Base-by-base conservation (phyloP, 2,888 invertebrate genomes). In the Pyralis farinalis region DNA sequence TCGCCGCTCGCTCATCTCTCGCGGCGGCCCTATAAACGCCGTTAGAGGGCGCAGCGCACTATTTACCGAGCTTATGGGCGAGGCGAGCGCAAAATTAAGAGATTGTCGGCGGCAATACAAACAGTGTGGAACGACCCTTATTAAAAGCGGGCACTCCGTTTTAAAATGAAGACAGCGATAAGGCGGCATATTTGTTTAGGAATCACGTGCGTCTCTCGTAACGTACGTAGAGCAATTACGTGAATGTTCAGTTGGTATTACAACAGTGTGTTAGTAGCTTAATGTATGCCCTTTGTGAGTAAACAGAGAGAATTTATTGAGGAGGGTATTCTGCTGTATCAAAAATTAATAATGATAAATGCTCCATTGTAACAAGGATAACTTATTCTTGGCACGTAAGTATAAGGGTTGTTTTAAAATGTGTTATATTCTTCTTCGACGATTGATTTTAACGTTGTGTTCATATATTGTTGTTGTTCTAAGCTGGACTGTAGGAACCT, bases 41-140 rank as follows among this genome's bases (percentile, higher is more conserved):
- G 50, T 59, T 63, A 65, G 59, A 66, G 60, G 63, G 58, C 47
- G 51, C 53, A 12, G 47, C 46, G 52, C 55, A 74, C 64, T 77
- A 74, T 78, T 76, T 74, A 61, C 76, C 46, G 55, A 67, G 71
- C 65, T 69, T 64, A 67, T 51, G 61, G 55, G 47, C 55, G 58
- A 55, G 53, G 60, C 71, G 68, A 63, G 74, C 63, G 73, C 71
- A 57, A 84, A 84, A 85, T 85, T 83, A 83, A 84, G 84, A 80
- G 80, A 82, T 83, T 77, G 66, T 64, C 62, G 58, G 63, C 62
- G 50, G 61, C 59, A 66, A 56, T 59, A 66, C 72, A 80, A 80
- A 81, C 79, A 74, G 63, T 69, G 65, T 65, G 62, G 55, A 72
- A 68, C 70, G 71, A 72, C 75, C 79, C 78, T 81, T 83, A 83